Percentiles rank a stretch among this genome's conserved stretches.
phyloP scores from a whole-genome alignment of 2,888 invertebrate species.

The Apodemia hepburni region DNA sequence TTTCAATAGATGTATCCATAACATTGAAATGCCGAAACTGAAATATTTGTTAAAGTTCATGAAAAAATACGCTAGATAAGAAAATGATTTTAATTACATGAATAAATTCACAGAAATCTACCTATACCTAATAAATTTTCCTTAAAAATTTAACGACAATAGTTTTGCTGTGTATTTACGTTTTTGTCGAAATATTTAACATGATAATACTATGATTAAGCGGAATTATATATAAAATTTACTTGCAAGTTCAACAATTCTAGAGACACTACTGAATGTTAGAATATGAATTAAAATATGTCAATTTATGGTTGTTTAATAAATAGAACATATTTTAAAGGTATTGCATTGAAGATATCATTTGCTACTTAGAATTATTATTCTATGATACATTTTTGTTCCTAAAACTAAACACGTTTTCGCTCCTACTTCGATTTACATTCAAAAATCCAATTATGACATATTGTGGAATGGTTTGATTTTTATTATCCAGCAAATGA shows the following conservation, averaged over 20 bases:
- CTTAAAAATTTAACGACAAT: neutral
- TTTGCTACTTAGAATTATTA: neutral
- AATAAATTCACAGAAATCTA: neutral
- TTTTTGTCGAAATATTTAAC: too few relatives aligned
- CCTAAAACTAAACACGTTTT: too few relatives aligned
- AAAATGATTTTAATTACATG: neutral
- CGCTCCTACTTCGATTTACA: too few relatives aligned
- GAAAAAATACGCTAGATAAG: slow-evolving; percentile 66
- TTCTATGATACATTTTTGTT: too few relatives aligned
- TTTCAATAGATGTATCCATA: slow-evolving; percentile 72
- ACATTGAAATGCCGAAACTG: slow-evolving; percentile 73
- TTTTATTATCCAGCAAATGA: neutral
- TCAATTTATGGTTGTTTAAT: neutral
- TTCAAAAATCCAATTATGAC: neutral
- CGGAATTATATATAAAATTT: neutral
- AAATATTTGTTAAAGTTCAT: slow-evolving; percentile 72
- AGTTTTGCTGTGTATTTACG: too few relatives aligned
- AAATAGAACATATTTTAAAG: neutral
- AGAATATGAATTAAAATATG: neutral
- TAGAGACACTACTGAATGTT: neutral
- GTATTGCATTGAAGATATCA: neutral
- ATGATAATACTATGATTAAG: too few relatives aligned
- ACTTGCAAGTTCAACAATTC: neutral
- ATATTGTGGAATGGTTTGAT: neutral
- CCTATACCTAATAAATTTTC: neutral